These are phyloP conservation scores for Pogonophryne albipinna DNA, from an alignment of 2,797 vertebrate species.

Conservation along the genomic window DNA sequence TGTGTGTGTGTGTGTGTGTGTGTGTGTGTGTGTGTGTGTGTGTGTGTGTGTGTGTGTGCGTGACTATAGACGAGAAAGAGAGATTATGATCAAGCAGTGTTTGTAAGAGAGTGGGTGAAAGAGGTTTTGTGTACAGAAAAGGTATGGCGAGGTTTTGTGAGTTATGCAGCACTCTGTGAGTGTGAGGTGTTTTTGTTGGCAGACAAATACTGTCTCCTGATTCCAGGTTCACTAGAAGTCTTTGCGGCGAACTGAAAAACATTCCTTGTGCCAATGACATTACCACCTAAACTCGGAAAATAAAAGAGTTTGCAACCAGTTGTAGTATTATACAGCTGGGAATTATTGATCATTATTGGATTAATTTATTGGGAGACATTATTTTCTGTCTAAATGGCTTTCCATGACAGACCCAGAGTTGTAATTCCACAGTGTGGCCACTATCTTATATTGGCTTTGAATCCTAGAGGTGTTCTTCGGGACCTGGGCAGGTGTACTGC, in stretches of 20 bases:
- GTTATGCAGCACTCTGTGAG: conserved; percentile 32
- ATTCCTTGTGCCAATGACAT: background rate
- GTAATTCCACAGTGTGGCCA: too few relatives aligned
- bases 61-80: conserved; percentile 51
- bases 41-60: conserved; percentile 1
- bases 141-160: conserved; percentile 48
- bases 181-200: background rate
- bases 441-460: too few relatives aligned
- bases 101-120: conserved; percentile 67
- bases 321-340: background rate
- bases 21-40: conserved; percentile 28
- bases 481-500: too few relatives aligned
- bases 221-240: conserved; percentile 24
- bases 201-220: conserved; percentile 25
- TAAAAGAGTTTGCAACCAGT: background rate
- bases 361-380: too few relatives aligned
- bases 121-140: conserved; percentile 72
- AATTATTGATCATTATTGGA: background rate
- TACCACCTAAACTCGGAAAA: background rate
- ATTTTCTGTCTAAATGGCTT: too few relatives aligned
- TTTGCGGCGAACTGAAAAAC: conserved; percentile 22
- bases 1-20: conserved; percentile 26
- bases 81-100: conserved; percentile 78
- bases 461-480: too few relatives aligned
- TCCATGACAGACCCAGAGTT: too few relatives aligned